Conservation (phyloP, 2,888 invertebrate genomes). For the Philonicus albiceps region DNA sequence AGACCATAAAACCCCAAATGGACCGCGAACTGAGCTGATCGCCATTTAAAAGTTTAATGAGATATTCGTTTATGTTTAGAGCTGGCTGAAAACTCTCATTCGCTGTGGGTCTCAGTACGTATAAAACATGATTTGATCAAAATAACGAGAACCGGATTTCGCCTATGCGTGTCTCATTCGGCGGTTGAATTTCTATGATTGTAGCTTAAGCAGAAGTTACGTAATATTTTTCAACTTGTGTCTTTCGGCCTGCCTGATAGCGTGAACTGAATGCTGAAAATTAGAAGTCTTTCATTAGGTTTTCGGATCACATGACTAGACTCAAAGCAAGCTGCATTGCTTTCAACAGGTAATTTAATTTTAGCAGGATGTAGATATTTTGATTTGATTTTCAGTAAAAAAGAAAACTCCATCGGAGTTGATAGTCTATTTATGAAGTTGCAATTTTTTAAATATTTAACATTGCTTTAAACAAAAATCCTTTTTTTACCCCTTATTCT, state of each 20-base stretch:
- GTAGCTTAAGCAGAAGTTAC: not conserved
- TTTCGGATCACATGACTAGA: not conserved
- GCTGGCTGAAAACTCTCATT: not conserved
- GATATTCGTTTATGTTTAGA: not conserved
- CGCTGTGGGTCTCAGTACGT: not conserved
- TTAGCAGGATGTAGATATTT: not conserved
- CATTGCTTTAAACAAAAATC: too few relatives aligned
- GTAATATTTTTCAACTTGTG: not conserved
- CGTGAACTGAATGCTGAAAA: not conserved
- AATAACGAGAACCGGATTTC: conserved; percentile 9
- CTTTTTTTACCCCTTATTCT: too few relatives aligned
- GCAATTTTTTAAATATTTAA: too few relatives aligned
- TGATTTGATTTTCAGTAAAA: too few relatives aligned
- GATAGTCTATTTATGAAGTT: too few relatives aligned
- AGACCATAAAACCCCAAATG: not conserved
- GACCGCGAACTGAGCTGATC: not conserved
- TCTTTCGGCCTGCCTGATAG: not conserved
- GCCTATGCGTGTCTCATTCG: not conserved
- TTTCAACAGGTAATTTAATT: not conserved
- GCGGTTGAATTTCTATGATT: not conserved
- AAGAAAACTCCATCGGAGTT: not conserved
- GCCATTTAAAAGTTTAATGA: conserved; percentile 8
- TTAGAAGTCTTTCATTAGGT: not conserved
- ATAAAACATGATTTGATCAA: conserved; percentile 2
- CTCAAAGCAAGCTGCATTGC: not conserved